Evolutionary conservation across 2,113 vertebrate species (phyloP).

Genomic region (Apus apus): DNA sequence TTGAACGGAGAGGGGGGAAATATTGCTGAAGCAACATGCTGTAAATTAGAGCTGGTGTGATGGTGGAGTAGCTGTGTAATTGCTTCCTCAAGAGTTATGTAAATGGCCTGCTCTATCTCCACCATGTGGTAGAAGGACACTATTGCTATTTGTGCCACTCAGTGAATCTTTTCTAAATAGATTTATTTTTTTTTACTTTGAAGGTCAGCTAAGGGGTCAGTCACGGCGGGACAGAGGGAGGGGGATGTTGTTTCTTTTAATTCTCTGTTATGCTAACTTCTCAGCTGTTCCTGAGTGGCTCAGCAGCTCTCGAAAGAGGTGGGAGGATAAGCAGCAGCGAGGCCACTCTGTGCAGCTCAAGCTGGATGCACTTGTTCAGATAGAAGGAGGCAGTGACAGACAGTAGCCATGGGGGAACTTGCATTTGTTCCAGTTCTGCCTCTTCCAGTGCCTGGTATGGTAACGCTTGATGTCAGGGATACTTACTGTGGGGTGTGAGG

Average conservation of each 20-base stretch:
- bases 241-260: neutral
- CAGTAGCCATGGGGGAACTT: constrained; percentile 61
- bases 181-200: neutral
- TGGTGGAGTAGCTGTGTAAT: neutral
- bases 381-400: constrained; percentile 61
- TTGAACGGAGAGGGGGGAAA: neutral
- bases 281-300: neutral
- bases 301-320: neutral
- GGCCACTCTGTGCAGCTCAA: neutral
- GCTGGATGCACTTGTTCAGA: constrained; percentile 2
- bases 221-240: neutral
- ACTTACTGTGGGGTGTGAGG: constrained; percentile 13
- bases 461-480: constrained; percentile 49
- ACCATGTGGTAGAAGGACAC: constrained; percentile 60
- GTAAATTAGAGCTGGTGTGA: neutral
- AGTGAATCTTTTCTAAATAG: neutral
- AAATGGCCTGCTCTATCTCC: constrained; percentile 64
- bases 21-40: neutral
- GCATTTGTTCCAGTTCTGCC: constrained; percentile 68
- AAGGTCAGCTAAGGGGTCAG: constrained; percentile 30
- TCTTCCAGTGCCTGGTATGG: constrained; percentile 2
- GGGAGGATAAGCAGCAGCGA: neutral
- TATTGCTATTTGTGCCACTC: neutral
- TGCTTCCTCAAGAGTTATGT: neutral
- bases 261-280: neutral